Conservation (phyloP, 2,113 vertebrate genomes). For the Austrofundulus limnaeus region DNA sequence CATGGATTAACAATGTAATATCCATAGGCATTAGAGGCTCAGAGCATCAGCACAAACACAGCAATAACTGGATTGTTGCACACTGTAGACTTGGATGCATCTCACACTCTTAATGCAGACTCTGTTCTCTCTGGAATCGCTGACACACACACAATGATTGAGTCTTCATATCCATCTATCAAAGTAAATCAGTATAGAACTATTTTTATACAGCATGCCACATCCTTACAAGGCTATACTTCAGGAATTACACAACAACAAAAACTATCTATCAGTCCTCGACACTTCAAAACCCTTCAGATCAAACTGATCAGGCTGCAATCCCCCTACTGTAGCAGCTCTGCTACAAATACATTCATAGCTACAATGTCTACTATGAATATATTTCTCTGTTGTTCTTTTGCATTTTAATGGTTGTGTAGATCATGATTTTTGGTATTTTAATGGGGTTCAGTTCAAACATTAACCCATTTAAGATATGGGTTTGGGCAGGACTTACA, state of each 20-base stretch:
- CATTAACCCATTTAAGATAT: too few relatives aligned
- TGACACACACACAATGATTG: background rate
- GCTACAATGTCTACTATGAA: too few relatives aligned
- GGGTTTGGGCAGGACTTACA: too few relatives aligned
- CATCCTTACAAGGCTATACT: background rate
- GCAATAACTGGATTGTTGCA: slow-evolving; percentile 34
- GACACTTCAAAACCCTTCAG: slow-evolving; percentile 4
- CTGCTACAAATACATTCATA: slow-evolving; percentile 19
- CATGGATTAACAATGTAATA: slow-evolving; percentile 59
- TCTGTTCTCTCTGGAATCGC: slow-evolving; percentile 36
- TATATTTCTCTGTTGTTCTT: too few relatives aligned
- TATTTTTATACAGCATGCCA: slow-evolving; percentile 15
- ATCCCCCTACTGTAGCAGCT: slow-evolving; percentile 10
- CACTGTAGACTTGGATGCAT: slow-evolving; percentile 28
- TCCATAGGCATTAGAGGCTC: slow-evolving; percentile 42
- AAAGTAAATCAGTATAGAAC: slow-evolving; percentile 48
- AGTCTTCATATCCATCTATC: slow-evolving; percentile 39
- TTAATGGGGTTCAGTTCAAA: too few relatives aligned
- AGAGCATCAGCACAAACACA: slow-evolving; percentile 50
- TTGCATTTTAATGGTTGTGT: too few relatives aligned
- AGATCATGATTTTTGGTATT: too few relatives aligned
- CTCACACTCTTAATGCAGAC: slow-evolving; percentile 27
- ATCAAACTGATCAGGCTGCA: slow-evolving; percentile 13
- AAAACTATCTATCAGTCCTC: background rate
- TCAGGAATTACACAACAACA: slow-evolving; percentile 8